These are phyloP conservation scores for Metridium senile DNA, from an alignment of 92 coral and sea anemone species.

Conservation along the genomic window DNA sequence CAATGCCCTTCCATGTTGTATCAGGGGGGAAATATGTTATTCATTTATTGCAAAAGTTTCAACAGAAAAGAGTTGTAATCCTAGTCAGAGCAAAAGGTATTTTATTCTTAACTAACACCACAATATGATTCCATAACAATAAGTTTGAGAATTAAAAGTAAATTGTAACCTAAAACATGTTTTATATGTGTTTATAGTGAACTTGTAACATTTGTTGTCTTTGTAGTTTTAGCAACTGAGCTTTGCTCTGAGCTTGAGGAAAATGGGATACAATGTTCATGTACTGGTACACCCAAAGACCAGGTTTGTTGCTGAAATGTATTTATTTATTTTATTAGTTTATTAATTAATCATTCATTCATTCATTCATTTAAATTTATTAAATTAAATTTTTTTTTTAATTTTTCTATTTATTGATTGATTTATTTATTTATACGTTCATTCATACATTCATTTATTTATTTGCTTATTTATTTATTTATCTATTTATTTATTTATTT, in stretches of 20 bases:
- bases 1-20: conserved; percentile 76
- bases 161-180: not conserved
- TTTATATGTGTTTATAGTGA: not conserved
- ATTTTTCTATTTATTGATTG: too few relatives aligned
- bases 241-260: conserved; percentile 56
- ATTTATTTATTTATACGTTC: too few relatives aligned
- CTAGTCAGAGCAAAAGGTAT: conserved; percentile 76
- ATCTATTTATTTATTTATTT: too few relatives aligned
- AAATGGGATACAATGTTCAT: conserved; percentile 45
- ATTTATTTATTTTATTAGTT: not conserved
- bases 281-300: not conserved
- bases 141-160: not conserved
- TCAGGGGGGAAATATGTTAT: conserved; percentile 87
- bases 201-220: not conserved
- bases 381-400: too few relatives aligned
- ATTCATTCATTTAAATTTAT: too few relatives aligned
- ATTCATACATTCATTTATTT: too few relatives aligned
- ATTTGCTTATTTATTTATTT: too few relatives aligned
- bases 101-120: too few relatives aligned
- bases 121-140: too few relatives aligned
- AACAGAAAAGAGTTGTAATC: conserved; percentile 51
- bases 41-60: conserved; percentile 59
- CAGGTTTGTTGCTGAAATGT: conserved; percentile 7
- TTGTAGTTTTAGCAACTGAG: conserved; percentile 52
- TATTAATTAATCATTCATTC: too few relatives aligned